Evolutionary conservation across 2,797 vertebrate species (phyloP).

Genomic region (Galagoides demidoff): DNA sequence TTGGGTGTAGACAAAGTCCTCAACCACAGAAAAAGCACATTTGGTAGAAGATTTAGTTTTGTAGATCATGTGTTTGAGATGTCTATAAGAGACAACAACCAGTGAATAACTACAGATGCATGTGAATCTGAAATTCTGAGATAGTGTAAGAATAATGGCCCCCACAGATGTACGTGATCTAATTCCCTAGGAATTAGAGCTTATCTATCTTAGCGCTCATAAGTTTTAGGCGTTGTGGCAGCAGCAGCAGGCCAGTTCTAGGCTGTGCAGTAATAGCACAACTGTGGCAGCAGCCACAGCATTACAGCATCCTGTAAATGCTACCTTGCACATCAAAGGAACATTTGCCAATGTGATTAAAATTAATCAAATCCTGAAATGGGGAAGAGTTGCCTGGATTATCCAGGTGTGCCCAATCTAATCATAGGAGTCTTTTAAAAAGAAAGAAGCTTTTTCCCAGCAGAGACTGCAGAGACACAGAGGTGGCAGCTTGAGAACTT

Average conservation of each 20-base stretch:
- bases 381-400: background rate
- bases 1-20: background rate
- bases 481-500: background rate
- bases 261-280: no score
- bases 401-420: background rate
- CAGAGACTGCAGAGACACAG: background rate
- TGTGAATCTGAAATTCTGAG: background rate
- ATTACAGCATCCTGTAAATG: background rate
- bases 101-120: background rate
- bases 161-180: background rate
- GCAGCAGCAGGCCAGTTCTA: no score
- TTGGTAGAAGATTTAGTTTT: background rate
- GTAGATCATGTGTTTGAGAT: background rate
- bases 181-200: no score
- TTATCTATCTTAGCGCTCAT: no score
- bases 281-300: no score
- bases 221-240: no score
- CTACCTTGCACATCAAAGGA: background rate
- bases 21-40: background rate
- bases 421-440: background rate
- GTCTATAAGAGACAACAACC: background rate
- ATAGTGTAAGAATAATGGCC: background rate
- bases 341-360: background rate
- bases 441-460: background rate
- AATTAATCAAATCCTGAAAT: background rate